Base-by-base conservation (phyloP, 2,888 invertebrate species). In the Gisinianus flammeolus region DNA sequence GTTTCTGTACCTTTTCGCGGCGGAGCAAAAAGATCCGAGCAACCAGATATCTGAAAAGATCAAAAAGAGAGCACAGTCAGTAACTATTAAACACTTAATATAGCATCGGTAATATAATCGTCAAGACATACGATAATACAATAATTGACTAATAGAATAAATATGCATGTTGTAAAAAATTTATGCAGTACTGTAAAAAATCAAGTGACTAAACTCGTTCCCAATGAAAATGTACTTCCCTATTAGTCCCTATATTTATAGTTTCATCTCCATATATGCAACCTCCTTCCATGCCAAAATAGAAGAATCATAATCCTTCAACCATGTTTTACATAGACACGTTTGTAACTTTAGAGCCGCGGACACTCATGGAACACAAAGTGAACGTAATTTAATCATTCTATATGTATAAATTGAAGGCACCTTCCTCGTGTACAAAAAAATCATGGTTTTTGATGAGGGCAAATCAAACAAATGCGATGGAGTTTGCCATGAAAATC, bases 1-100 rank as follows among this genome's bases (percentile, higher is more conserved):
- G 56, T 24, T 10, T 78, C 87, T 87, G 87, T 85, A 89, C 89
- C 89, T 88, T 89, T 89, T 86, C 88, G 88, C 86, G 91, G 89
- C 86, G 90, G 89, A 87, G 90, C 89, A 87, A 91, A 92, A 87
- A 91, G 91, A 87, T 91, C 91, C 88, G 91, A 91, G 88, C 92
- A 92, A 86, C 90, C 91, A 88, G 93, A 92, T 88, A 92, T 92
- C 92, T 92, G 88, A 0, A 82, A 83, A 77, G 79, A 81, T 79
- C 84, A 82, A 85, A 83, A 72, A 79, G 75, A 69, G n/a, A 22
- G 28, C 5, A 52, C 28, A 67, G 66, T 31, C 22, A 67, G 31
- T 31, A 67, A 31, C 56, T 58, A n/a, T 62, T 28, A 62, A 62
- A 54, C 8, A 24, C 26, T 3, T 62, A 4, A 44, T 44, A 44